Evolutionary conservation across 2,797 vertebrate species (phyloP).

Genomic region (Eulemur coronatus): DNA sequence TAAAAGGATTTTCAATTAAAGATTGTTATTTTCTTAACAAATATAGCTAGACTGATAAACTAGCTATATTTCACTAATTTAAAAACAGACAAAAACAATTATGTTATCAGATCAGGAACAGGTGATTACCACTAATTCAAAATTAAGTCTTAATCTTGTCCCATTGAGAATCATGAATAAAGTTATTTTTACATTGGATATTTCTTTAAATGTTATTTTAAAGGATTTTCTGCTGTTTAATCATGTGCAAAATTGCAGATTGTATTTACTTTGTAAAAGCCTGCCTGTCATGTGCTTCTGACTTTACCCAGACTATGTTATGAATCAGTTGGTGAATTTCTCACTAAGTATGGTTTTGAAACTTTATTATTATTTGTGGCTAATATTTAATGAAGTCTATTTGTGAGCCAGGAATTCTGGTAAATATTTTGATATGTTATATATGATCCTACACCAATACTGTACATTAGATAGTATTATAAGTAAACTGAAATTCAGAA

Average conservation of each 20-base stretch:
- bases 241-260: neutral
- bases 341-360: neutral
- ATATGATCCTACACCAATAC: neutral
- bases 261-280: slow-evolving; percentile 6
- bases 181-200: slow-evolving; percentile 11
- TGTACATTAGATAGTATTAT: neutral
- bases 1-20: slow-evolving; percentile 19
- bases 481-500: neutral
- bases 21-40: slow-evolving; percentile 6
- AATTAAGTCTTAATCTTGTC: slow-evolving; percentile 46
- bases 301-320: neutral
- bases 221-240: slow-evolving; percentile 41
- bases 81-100: slow-evolving; percentile 38
- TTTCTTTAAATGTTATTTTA: slow-evolving; percentile 40
- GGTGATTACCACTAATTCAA: slow-evolving; percentile 30
- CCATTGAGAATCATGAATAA: slow-evolving; percentile 8
- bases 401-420: neutral
- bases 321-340: neutral
- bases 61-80: neutral
- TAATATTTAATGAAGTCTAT: neutral
- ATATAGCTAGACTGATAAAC: neutral
- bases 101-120: neutral
- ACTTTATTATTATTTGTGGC: neutral
- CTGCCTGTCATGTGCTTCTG: neutral
- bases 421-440: neutral